Evolutionary conservation across 2,888 invertebrate genomes (phyloP), one percentile per base, ranked within the genome.

Genomic region (Monochamus alternatus): DNA sequence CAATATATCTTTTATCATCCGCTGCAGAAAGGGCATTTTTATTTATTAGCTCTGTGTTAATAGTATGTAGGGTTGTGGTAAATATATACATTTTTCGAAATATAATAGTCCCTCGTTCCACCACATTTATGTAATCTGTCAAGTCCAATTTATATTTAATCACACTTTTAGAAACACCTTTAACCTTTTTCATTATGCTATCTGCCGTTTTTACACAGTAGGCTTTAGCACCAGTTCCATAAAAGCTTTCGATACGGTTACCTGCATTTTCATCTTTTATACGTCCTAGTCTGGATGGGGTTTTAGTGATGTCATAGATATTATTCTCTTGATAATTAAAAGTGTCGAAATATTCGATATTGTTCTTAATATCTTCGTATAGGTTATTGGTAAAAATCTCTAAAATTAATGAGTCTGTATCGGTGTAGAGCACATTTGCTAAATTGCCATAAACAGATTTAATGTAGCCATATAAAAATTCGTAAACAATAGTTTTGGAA

Each of bases 201-300:
- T 30, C 51, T 7, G 51, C 31, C 22, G 22, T 22, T 51, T 65
- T 65, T 10, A 65, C 65, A 12, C 51, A 65, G 30, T 65, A 65
- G 5, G 65, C 65, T 30, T 65, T 65, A 14, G 51, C 65, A 51
- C 65, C 51, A 5, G 64, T 64, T 4, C 43, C 64, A 22, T 64
- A 64, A 64, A 64, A 64, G 9, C 44, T 7, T 64, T 64, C 14
- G 5, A 64, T 64, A 8, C 47, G 44, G n/a, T n/a, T 38, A 3
- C 64, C 64, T 8, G 64, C 64, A 44, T 64, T 12, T 5, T 44
- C 8, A 44, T 30, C 44, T 22, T 55, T 55, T 22, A 55, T 55
- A 4, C 14, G n/a, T 55, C 55, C 55, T 5, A 55, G 1, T 14
- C n/a, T 7, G 2, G 55, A 55, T 8, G n/a, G n/a, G n/a, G 14